Percentiles rank a stretch among this genome's conserved stretches.
Conservation (phyloP, 37 sponge, comb jelly and placozoan species). For the Petrosia ficiformis region DNA sequence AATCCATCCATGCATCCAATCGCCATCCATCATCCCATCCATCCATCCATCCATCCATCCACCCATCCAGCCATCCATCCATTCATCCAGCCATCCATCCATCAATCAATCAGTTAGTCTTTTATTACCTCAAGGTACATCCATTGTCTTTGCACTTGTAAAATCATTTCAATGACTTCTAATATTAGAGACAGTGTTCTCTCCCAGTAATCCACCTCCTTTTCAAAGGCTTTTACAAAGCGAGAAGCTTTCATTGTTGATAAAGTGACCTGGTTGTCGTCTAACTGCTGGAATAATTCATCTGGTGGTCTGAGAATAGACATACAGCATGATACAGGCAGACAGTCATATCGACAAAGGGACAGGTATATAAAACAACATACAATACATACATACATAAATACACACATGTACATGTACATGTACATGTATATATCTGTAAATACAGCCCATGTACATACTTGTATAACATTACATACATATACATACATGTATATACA, state of each 20-base stretch:
- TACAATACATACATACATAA: no score
- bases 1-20: no score
- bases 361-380: not conserved
- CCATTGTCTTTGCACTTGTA: slow-evolving; percentile 99
- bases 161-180: slow-evolving; percentile 94
- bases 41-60: no score
- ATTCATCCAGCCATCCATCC: no score
- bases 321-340: not conserved
- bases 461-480: no score
- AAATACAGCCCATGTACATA: no score
- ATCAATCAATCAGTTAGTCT: no score
- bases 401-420: no score
- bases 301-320: slow-evolving; percentile 67
- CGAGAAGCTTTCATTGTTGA: slow-evolving; percentile 98
- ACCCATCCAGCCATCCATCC: no score
- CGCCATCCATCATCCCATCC: no score
- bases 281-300: slow-evolving; percentile 94
- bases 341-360: not conserved
- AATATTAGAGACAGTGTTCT: slow-evolving; percentile 94
- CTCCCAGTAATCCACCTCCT: slow-evolving; percentile 98
- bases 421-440: no score
- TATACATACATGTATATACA: no score
- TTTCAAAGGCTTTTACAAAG: slow-evolving; percentile 92
- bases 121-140: slow-evolving; percentile 95
- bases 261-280: slow-evolving; percentile 98